Evolutionary conservation across 1,140 invertebrate genomes (phyloP), one percentile per base, ranked within the genome.

Genomic region (Chymomyza costata): DNA sequence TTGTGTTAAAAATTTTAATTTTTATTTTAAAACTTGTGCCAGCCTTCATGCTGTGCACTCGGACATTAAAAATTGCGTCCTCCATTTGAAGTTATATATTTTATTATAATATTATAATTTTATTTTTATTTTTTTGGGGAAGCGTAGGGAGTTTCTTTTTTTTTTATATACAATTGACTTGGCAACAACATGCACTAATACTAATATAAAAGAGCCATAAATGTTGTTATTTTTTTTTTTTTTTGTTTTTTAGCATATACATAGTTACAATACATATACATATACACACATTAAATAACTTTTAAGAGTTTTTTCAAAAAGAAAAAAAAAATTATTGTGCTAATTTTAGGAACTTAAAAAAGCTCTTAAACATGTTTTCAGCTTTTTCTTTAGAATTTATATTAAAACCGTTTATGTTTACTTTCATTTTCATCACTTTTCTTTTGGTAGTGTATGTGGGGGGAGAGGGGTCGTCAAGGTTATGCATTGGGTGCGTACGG

Each of bases 21-120:
- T n/a, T n/a, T n/a, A n/a, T n/a, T 64, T 76, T 80, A 78, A 78
- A 59, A 78, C 71, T 56, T 8, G 8, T 25, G 21, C 21, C 21
- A 25, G 21, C 21, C 21, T 25, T 25, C 21, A 25, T 25, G 21
- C 21, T 8, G 8, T 25, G 21, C 21, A 25, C 21, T 3, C 21
- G n/a, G n/a, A n/a, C n/a, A n/a, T n/a, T n/a, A n/a, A n/a, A n/a
- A n/a, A n/a, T n/a, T n/a, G 21, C 21, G 21, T 25, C 21, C 21
- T 8, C 62, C 61, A 80, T 51, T 56, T 54, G 54, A 65, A 43
- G 58, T 54, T 30, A 14, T 37, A 46, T 34, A 31, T 58, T 63
- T 63, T 30, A 54, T 62, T 48, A 25, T 60, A 39, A 35, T 53
- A 53, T 18, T 63, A 40, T 32, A 37, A 35, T 60, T 52, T 46